These are phyloP conservation scores for Antigone vipio DNA, from an alignment of 2,113 vertebrate genomes.

Conservation along the genomic window DNA sequence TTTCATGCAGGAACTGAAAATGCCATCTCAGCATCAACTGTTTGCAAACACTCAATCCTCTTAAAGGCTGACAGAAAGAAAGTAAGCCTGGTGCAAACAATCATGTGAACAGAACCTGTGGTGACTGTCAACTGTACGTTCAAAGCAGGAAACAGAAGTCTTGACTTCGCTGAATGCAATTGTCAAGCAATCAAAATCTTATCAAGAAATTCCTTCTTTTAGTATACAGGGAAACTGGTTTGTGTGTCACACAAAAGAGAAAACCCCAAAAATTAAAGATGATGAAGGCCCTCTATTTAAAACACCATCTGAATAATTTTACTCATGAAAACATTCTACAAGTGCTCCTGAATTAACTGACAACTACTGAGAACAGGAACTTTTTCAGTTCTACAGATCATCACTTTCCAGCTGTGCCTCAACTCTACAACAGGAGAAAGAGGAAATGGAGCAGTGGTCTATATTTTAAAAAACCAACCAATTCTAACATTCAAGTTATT, in stretches of 20 bases:
- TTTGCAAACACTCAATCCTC: constrained; percentile 37
- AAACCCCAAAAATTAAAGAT: neutral
- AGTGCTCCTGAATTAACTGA: neutral
- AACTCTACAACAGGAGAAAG: neutral
- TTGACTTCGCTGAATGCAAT: neutral
- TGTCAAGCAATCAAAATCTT: neutral
- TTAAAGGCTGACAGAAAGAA: constrained; percentile 20
- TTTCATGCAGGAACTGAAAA: constrained; percentile 62
- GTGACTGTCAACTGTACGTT: neutral
- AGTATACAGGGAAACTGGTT: neutral
- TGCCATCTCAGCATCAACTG: constrained; percentile 54
- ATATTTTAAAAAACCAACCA: neutral
- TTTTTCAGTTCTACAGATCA: neutral
- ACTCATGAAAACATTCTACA: neutral
- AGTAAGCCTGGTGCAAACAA: neutral
- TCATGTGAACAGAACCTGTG: neutral
- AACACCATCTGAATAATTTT: neutral
- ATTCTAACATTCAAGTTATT: neutral
- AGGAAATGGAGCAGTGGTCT: neutral
- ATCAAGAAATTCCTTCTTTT: neutral
- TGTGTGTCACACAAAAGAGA: neutral
- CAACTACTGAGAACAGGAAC: neutral
- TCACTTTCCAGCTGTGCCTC: neutral
- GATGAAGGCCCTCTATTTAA: neutral
- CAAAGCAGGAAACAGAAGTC: neutral